phyloP scores from a whole-genome alignment of 2,113 vertebrate genomes.

The Daubentonia madagascariensis region DNA sequence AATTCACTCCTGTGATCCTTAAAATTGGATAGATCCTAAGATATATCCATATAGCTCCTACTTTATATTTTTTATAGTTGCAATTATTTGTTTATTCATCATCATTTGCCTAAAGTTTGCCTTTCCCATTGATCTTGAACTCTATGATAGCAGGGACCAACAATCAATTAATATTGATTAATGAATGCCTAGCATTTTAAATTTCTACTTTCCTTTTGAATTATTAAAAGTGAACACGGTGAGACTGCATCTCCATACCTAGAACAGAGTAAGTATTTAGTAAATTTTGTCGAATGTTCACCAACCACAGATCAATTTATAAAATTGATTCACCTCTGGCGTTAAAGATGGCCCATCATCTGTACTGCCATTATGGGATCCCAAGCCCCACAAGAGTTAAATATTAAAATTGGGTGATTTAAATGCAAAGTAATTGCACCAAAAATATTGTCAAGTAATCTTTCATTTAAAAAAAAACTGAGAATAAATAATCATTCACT shows the following conservation, averaged over 20 bases:
- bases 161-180: conserved; percentile 25
- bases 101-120: background rate
- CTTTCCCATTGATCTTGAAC: background rate
- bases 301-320: background rate
- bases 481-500: background rate
- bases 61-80: background rate
- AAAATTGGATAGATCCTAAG: background rate
- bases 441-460: background rate
- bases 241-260: background rate
- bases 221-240: conserved; percentile 20
- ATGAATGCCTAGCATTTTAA: background rate
- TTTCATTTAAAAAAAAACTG: background rate
- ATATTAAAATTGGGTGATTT: background rate
- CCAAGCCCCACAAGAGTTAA: background rate
- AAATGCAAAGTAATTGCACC: background rate
- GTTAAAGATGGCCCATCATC: background rate
- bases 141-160: background rate
- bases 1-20: background rate
- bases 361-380: background rate
- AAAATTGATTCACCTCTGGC: background rate
- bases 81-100: background rate
- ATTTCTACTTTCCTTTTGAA: background rate
- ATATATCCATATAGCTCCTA: background rate
- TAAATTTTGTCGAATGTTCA: background rate
- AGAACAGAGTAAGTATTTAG: background rate